Base-by-base conservation (phyloP, 2,888 invertebrate genomes). In the Drosophila kokeensis region DNA sequence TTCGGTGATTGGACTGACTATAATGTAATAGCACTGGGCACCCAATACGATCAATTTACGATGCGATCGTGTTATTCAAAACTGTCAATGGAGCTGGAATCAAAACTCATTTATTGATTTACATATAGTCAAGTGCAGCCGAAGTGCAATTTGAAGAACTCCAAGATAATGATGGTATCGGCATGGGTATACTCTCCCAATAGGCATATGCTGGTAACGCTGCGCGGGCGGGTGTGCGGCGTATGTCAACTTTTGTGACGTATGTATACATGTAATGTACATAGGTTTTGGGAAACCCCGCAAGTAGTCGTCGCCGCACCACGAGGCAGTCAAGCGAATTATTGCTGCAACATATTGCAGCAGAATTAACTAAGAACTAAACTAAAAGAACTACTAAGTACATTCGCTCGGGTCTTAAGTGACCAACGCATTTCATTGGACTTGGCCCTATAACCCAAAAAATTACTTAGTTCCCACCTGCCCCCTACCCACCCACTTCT, bases 391-490 rank as follows among this genome's bases (percentile, higher is more conserved):
- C 34, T 53, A 50, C 50, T 77, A 66, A 76, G 64, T 36, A 76
- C 76, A 71, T 71, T 53, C 57, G 68, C 58, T 81, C 55, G 78
- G 72, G 78, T 72, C 81, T 79, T 78, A 81, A 78, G 77, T 76
- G 76, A 15, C 18, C 50, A 36, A 58, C n/a, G 71, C 76, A 78
- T 79, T 79, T 79, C 81, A 73, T 77, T 81, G 79, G 49, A 79
- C 79, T 81, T 79, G 79, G 79, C 79, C 81, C 79, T 81, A 73
- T 81, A 79, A 79, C 81, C 79, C 79, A 79, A 81, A 40, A 75
- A 76, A 45, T 45, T 45, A 45, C 45, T 73, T 78, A 62, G 61
- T 65, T 42, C 11, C 13, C 50, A 30, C 2, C 29, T 59, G 32
- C 34, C 42, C 10, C 21, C 21, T 38, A 13, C 15, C 13, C 10